A percentile compares a stretch with the other conserved stretches of the same genome.
Conservation (phyloP, 30 jellyfish, hydroid and myxozoan species). For the Sanderia malayensis region DNA sequence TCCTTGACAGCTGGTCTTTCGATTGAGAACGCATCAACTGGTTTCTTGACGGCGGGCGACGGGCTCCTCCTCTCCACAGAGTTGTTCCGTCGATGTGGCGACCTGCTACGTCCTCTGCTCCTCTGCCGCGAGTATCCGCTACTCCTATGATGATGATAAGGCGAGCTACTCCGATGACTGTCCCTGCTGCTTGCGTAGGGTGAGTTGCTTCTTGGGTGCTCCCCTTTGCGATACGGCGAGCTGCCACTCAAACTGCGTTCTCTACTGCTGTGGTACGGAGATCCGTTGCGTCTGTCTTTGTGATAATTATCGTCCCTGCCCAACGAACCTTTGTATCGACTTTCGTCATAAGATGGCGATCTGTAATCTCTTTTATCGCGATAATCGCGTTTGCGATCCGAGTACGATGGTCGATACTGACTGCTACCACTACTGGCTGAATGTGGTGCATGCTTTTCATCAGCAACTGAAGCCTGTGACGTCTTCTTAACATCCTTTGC, state of each 20-base stretch:
- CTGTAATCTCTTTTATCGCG: neutral
- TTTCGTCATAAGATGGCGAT: neutral
- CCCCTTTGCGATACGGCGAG: neutral
- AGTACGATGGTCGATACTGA: neutral
- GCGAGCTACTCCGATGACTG: neutral
- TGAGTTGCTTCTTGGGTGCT: neutral
- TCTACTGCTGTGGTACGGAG: neutral
- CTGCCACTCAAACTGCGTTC: neutral
- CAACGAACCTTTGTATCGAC: neutral
- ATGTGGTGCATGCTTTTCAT: neutral
- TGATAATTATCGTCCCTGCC: neutral
- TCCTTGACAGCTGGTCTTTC: neutral
- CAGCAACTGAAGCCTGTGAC: too few relatives aligned
- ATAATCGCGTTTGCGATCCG: neutral
- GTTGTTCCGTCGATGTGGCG: constrained; percentile 1
- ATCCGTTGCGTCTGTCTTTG: neutral
- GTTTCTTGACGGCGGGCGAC: neutral
- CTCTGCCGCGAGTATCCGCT: neutral
- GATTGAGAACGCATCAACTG: neutral
- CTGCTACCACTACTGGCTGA: neutral
- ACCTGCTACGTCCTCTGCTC: constrained; percentile 5
- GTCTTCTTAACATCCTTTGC: neutral
- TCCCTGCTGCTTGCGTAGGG: neutral
- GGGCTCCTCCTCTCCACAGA: neutral
- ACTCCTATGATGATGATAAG: neutral